These are phyloP conservation scores for Ennomos fuscantarius DNA, from an alignment of 2,888 invertebrate species.

Conservation along the genomic window DNA sequence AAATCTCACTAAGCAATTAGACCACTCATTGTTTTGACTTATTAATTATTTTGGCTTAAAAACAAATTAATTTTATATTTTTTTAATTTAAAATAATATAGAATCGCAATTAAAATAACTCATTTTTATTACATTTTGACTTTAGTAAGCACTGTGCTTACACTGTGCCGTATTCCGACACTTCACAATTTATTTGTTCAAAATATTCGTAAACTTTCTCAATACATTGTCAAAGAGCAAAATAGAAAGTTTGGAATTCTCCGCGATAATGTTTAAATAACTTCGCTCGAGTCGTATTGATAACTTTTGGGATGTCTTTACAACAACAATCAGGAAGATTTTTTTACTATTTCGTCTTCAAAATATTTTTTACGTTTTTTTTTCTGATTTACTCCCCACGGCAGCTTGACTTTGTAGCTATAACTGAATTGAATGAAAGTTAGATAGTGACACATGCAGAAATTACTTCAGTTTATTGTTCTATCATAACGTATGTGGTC, in stretches of 20 bases:
- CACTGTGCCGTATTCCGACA: constrained; percentile 32
- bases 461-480: constrained; percentile 5
- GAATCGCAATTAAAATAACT: too few species aligned
- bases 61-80: too few species aligned
- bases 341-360: constrained; percentile 28
- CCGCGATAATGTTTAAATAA: constrained; percentile 55
- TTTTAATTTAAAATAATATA: too few species aligned
- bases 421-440: not conserved
- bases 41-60: too few species aligned
- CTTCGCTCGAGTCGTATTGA: constrained; percentile 48
- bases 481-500: not conserved
- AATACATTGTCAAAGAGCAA: constrained; percentile 48
- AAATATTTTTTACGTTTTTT: not conserved
- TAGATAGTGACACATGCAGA: constrained; percentile 5
- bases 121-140: not conserved
- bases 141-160: constrained; percentile 3
- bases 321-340: constrained; percentile 33
- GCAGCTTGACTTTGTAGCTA: constrained; percentile 6
- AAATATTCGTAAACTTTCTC: constrained; percentile 44
- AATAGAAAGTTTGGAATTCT: constrained; percentile 46
- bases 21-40: too few species aligned
- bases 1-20: too few species aligned
- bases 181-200: constrained; percentile 43
- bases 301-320: constrained; percentile 47
- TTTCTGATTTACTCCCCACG: not conserved